A percentile compares a stretch with the other conserved stretches of the same genome.
These are phyloP conservation scores for Rotaria macrura DNA, from an alignment of 2,888 invertebrate genomes.

Conservation along the genomic window DNA sequence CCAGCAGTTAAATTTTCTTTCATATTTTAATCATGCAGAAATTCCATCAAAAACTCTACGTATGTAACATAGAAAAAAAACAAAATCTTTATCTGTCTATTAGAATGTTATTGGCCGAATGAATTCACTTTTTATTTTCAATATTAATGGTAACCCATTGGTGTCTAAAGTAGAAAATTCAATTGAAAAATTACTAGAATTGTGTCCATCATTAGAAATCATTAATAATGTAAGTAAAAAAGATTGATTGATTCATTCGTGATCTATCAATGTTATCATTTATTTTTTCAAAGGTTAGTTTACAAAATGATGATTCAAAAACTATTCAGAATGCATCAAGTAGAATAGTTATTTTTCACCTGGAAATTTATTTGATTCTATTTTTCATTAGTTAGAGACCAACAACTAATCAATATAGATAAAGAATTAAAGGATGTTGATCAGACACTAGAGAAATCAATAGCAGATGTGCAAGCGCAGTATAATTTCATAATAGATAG, in stretches of 20 bases:
- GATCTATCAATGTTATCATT: too few relatives aligned
- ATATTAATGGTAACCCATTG: background rate
- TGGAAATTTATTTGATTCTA: too few relatives aligned
- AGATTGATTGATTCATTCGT: background rate
- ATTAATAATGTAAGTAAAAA: background rate
- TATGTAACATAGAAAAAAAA: too few relatives aligned
- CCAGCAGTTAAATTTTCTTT: too few relatives aligned
- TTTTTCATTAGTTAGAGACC: background rate
- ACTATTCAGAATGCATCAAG: background rate
- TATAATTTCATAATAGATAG: background rate
- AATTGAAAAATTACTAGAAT: background rate
- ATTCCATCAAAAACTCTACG: too few relatives aligned
- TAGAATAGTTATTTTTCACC: background rate
- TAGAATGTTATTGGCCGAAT: background rate
- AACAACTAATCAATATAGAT: background rate
- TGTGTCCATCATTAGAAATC: background rate
- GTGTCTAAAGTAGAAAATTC: background rate
- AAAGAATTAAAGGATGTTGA: slow-evolving; percentile 9
- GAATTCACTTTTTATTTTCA: background rate
- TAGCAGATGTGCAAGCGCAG: background rate
- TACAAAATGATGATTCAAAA: background rate
- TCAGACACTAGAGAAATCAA: background rate
- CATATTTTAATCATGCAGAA: too few relatives aligned
- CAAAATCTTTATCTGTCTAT: background rate
- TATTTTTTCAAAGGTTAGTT: background rate